Base-by-base conservation (phyloP, 2,797 vertebrate species). In the Pampus argenteus region DNA sequence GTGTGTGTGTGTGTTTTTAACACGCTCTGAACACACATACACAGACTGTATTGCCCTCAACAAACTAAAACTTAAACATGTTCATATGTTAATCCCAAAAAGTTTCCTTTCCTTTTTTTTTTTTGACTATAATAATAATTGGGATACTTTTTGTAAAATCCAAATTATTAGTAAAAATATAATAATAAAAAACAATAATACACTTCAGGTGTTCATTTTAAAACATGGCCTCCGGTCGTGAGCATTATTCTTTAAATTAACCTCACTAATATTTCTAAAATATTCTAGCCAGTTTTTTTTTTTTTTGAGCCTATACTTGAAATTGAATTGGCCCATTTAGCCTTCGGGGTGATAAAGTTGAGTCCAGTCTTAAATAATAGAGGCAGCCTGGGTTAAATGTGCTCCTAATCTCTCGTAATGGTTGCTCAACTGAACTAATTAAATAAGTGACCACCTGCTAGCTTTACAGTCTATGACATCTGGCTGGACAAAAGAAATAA, bases 401-500 rank as follows among this genome's bases (percentile, higher is more conserved):
- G 87, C 76, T 82, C 77, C 55, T 89, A 91, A 93, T 92, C 88
- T 89, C 84, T 84, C 54, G 44, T 65, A 65, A 79, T 89, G 79
- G 78, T 88, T 83, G 85, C 68, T 91, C 88, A 87, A 87, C 89
- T 93, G 91, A 74, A 85, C 84, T 91, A 93, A 93, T 94, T 91
- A 89, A 90, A 91, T 89, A 91, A 93, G 83, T 82, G 92, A 81
- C 93, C 94, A 94, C 94, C 93, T 94, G 93, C 91, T 91, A 89
- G 77, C 87, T 76, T 84, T 83, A 71, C 65, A 71, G 82, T 86
- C 85, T 62, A 83, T 85, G 94, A 90, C 94, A 94, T 95, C 93
- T 95, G 94, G 90, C 87, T 66, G 86, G 92, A 94, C 92, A 94
- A 94, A 94, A 87, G 92, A 91, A 90, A 88, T 86, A 90, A 93